Evolutionary conservation across 2,797 vertebrate genomes (phyloP).

Genomic region (Clarias platycephalus): DNA sequence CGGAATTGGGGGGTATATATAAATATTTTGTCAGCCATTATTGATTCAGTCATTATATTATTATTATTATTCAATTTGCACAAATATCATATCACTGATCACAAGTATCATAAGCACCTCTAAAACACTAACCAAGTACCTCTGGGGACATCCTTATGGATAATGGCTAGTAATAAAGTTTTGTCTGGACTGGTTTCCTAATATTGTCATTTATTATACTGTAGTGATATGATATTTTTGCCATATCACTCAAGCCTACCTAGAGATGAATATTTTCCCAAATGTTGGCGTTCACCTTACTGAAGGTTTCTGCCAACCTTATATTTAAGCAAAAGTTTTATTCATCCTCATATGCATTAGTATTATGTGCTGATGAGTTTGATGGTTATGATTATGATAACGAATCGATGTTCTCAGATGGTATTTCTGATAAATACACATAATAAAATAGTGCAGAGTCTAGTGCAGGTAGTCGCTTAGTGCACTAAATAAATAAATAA

Average conservation of each 20-base stretch:
- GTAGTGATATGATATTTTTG: no score
- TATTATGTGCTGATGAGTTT: not conserved
- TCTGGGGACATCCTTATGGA: not conserved
- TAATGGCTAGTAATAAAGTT: not conserved
- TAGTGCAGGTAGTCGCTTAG: conserved; percentile 10
- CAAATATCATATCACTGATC: no score
- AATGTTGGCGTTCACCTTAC: not conserved
- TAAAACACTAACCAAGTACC: not conserved
- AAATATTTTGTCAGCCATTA: no score
- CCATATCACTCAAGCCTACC: not conserved
- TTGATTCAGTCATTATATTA: no score
- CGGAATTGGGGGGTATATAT: no score
- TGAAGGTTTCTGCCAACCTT: not conserved
- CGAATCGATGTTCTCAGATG: not conserved
- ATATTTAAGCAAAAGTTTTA: not conserved
- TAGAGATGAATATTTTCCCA: not conserved
- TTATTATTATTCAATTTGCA: no score
- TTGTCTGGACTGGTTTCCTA: not conserved
- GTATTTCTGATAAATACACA: not conserved
- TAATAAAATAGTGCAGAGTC: conserved; percentile 7
- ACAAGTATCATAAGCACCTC: not conserved
- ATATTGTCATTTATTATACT: not conserved
- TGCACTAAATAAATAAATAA: not conserved
- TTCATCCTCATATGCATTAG: not conserved
- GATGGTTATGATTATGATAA: not conserved